Evolutionary conservation across 2,888 invertebrate genomes (phyloP), one percentile per base, ranked within the genome.

Genomic region (Theretra japonica): DNA sequence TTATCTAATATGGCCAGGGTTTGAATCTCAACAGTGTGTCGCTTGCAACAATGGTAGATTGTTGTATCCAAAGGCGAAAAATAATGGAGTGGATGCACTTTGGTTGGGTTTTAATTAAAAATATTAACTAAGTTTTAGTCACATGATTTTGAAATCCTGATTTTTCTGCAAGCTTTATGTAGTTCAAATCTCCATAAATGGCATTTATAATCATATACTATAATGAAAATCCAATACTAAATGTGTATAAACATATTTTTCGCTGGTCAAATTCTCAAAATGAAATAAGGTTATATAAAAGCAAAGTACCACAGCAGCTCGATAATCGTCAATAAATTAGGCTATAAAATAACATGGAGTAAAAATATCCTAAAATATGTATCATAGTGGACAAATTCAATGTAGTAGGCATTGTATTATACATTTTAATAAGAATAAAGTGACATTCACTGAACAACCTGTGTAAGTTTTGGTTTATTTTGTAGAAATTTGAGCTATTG

Each of bases 321-420:
- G 30, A 59, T 5, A 62, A 41, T 65, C 41, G 62, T 60, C 33
- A 56, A 50, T 50, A n/a, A n/a, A n/a, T n/a, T n/a, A n/a, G n/a
- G 17, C 50, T 17, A 50, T 60, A 59, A 17, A 41, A 11, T 21
- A 7, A 2, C 33, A 33, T n/a, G 2, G 33, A 41, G 33, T 21
- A 65, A 68, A 28, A 68, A 41, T 50, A 33, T 71, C 56, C 58
- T 71, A 25, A 68, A 59, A n/a, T 53, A 56, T 68, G 68, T 68
- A 62, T 50, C n/a, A 53, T 70, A 70, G 30, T 60, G 48, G 30
- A 70, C 30, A 25, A 25, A 60, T 33, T 50, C n/a, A 50, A 68
- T 68, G 17, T 50, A 41, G 57, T 70, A 70, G 50, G 28, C 58
- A 50, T 59, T 33, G 60, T 70, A 70, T 70, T 59, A 68, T 62